Evolutionary conservation across 2,797 vertebrate genomes (phyloP).

Genomic region (Darevskia mixta): DNA sequence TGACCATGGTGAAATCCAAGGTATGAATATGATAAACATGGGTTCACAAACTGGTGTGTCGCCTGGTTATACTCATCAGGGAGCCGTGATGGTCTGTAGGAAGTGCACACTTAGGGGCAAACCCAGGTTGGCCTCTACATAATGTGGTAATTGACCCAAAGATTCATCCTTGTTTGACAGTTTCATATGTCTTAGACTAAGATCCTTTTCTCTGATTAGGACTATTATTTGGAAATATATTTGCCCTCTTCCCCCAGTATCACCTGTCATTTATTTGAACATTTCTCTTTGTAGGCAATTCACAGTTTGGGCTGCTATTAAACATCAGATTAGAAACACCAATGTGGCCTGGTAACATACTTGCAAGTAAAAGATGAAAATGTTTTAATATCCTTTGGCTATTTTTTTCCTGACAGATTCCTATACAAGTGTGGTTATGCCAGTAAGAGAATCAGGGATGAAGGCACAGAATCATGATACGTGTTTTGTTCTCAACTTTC

Average conservation of each 20-base stretch:
- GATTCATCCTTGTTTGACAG: not conserved
- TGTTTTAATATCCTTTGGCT: conserved; percentile 29
- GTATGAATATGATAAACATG: not conserved
- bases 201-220: conserved; percentile 4
- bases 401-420: not conserved
- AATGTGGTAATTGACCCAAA: not conserved
- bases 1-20: not conserved
- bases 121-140: not conserved
- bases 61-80: not conserved
- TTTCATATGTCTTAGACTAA: not conserved
- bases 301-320: conserved; percentile 34
- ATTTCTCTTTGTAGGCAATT: conserved; percentile 39
- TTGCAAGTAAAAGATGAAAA: conserved; percentile 19
- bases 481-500: not conserved
- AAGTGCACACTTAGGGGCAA: not conserved
- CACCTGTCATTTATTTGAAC: conserved; percentile 43
- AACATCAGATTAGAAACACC: conserved; percentile 54
- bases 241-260: not conserved
- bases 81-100: not conserved
- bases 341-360: conserved; percentile 31
- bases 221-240: conserved; percentile 38
- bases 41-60: not conserved
- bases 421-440: not conserved
- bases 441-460: not conserved
- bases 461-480: not conserved